phyloP scores from a whole-genome alignment of 2,888 invertebrate species.

The Sceliomorpha sp. region DNA sequence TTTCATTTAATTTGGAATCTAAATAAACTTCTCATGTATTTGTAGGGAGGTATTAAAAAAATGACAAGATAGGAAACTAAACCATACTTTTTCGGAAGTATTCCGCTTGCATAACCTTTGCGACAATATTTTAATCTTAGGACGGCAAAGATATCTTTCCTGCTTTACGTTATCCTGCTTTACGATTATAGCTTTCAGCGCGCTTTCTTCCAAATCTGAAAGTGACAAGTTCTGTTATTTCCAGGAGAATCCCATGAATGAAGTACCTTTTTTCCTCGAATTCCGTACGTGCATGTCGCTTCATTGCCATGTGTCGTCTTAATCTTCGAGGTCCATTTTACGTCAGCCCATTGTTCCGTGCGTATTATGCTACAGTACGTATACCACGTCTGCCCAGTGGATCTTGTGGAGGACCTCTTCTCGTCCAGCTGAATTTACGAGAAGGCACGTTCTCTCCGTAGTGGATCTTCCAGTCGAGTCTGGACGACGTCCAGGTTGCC shows the following conservation, averaged over 20 bases:
- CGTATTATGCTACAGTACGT: slow-evolving; percentile 43
- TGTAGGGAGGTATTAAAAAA: no score
- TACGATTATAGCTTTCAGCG: no score
- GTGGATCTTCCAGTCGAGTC: slow-evolving; percentile 55
- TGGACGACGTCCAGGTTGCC: slow-evolving; percentile 67
- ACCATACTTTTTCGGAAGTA: no score
- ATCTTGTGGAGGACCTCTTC: slow-evolving; percentile 63
- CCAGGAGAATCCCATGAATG: not conserved
- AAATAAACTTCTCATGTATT: no score
- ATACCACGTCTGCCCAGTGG: slow-evolving; percentile 42
- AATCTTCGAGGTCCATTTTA: slow-evolving; percentile 67
- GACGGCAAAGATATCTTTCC: no score
- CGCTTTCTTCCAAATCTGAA: not conserved
- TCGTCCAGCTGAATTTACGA: slow-evolving; percentile 72
- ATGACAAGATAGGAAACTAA: no score
- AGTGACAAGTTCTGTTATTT: not conserved
- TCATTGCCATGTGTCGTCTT: slow-evolving; percentile 66
- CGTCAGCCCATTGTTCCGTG: slow-evolving; percentile 64
- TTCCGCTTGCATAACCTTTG: no score
- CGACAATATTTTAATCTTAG: no score
- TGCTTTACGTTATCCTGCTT: no score
- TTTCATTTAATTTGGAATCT: no score
- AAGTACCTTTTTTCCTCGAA: slow-evolving; percentile 17
- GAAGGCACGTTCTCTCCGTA: slow-evolving; percentile 69
- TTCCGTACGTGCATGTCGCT: slow-evolving; percentile 50